phyloP scores from a whole-genome alignment of 2,888 invertebrate species.

The Priocnemis perturbator region DNA sequence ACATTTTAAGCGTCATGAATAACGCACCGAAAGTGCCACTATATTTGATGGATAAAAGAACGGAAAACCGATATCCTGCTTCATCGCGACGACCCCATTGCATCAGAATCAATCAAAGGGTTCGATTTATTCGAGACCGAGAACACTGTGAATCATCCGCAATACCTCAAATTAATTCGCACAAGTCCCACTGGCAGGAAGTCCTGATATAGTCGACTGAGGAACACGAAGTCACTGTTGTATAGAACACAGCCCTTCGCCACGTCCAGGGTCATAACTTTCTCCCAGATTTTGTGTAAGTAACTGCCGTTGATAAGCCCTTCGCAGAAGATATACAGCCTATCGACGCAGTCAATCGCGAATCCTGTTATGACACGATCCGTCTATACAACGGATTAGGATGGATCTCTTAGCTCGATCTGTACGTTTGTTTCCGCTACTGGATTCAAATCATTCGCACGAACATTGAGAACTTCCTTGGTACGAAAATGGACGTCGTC shows the following conservation, averaged over 20 bases:
- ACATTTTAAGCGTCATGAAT: neutral
- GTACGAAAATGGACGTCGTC: slow-evolving; percentile 23
- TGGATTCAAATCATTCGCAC: too few relatives aligned
- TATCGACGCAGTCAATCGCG: slow-evolving; percentile 21
- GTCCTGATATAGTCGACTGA: slow-evolving; percentile 30
- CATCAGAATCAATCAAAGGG: too few relatives aligned
- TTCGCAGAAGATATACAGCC: slow-evolving; percentile 36
- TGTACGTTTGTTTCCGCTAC: too few relatives aligned
- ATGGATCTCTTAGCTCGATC: neutral
- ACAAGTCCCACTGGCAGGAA: slow-evolving; percentile 24
- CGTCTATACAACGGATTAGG: slow-evolving; percentile 6
- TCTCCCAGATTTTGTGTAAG: slow-evolving; percentile 28
- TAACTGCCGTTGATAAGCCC: slow-evolving; percentile 33
- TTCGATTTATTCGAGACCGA: too few relatives aligned
- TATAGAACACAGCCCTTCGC: slow-evolving; percentile 23
- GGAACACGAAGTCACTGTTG: slow-evolving; percentile 30
- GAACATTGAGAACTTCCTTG: slow-evolving; percentile 7
- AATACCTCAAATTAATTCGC: slow-evolving; percentile 29
- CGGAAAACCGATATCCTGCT: too few relatives aligned
- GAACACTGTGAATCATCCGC: neutral
- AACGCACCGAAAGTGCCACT: too few relatives aligned
- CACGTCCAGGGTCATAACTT: slow-evolving; percentile 1
- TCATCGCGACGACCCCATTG: too few relatives aligned
- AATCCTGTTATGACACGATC: slow-evolving; percentile 34
- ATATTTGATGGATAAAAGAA: too few relatives aligned